A percentile compares a stretch with the other conserved stretches of the same genome.
Evolutionary conservation across 2,797 vertebrate genomes (phyloP).

Genomic region (Lates japonicus): DNA sequence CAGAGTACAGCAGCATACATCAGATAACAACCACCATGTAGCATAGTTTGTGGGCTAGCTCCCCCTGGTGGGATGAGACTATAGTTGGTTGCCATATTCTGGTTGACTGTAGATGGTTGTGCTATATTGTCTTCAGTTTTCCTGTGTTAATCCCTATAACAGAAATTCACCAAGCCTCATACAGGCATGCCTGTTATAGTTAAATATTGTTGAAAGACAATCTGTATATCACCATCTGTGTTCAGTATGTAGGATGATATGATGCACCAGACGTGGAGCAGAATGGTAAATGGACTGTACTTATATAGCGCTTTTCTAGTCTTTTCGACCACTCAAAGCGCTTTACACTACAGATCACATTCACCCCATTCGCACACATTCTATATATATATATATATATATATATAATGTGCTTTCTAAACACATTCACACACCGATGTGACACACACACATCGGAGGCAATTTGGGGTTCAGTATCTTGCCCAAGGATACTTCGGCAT

Average conservation of each 20-base stretch:
- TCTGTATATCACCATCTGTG: not conserved
- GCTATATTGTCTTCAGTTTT: not conserved
- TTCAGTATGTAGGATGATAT: not conserved
- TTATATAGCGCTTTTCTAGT: no score
- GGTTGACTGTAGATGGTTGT: not conserved
- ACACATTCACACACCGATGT: no score
- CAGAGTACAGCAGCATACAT: not conserved
- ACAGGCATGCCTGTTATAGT: not conserved
- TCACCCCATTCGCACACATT: no score
- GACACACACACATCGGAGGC: no score
- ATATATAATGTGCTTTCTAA: no score
- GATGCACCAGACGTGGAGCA: not conserved
- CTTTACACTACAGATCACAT: no score
- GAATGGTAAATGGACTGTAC: no score
- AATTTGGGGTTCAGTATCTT: no score
- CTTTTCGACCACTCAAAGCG: no score
- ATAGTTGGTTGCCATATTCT: constrained; percentile 8
- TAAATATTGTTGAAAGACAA: not conserved
- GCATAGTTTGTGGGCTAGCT: constrained; percentile 51
- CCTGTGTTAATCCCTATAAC: not conserved
- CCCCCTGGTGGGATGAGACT: constrained; percentile 69
- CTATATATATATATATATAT: no score
- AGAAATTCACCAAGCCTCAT: not conserved
- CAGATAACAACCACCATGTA: constrained; percentile 2
- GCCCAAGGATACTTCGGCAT: no score